These are phyloP conservation scores for Corythaixoides concolor DNA, from an alignment of 2,113 vertebrate species.

Conservation along the genomic window DNA sequence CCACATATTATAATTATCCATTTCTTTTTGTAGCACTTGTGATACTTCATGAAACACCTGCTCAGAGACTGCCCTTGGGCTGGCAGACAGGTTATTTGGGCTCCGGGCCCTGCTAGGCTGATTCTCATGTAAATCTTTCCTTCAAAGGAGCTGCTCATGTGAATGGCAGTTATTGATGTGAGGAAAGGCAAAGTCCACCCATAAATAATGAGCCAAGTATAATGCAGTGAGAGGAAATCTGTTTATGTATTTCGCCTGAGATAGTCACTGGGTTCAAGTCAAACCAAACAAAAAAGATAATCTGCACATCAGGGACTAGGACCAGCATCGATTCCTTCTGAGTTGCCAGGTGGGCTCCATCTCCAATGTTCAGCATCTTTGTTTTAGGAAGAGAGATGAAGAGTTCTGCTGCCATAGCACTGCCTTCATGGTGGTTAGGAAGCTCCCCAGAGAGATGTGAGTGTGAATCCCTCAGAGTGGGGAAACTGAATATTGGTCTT, in stretches of 20 bases:
- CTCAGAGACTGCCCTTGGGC: neutral
- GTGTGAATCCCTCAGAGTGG: neutral
- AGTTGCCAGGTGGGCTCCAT: neutral
- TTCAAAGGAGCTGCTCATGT: neutral
- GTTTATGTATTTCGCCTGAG: conserved; percentile 9
- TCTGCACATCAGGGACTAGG: accelerated
- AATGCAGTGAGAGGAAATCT: neutral
- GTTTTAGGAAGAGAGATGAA: neutral
- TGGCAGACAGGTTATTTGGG: neutral
- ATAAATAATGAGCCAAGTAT: neutral
- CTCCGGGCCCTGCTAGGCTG: neutral
- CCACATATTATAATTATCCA: neutral
- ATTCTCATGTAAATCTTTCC: neutral
- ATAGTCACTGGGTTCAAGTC: neutral
- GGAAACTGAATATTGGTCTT: neutral
- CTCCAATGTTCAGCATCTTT: neutral
- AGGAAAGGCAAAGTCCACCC: neutral
- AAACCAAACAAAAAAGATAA: neutral
- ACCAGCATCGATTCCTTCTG: neutral
- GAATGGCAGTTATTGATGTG: neutral
- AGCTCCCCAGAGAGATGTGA: neutral
- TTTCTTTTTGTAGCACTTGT: neutral
- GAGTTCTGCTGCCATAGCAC: neutral
- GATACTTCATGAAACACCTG: neutral
- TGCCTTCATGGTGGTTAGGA: neutral